These are phyloP conservation scores for Teleogryllus occipitalis DNA, from an alignment of 1,140 invertebrate genomes.

Conservation along the genomic window DNA sequence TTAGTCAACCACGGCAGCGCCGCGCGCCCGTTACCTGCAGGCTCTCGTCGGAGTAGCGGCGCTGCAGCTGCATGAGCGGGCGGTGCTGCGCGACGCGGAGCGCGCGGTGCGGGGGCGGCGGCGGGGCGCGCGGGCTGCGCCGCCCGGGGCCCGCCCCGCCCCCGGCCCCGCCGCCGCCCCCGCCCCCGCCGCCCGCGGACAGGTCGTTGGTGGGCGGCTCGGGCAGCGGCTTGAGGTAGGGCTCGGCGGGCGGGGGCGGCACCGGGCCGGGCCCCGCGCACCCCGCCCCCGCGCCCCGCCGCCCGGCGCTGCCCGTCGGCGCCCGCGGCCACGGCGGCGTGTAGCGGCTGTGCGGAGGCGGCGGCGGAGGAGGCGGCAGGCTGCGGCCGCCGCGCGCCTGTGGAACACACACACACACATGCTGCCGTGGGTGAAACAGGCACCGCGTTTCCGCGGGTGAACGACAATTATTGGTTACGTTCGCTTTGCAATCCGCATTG, in stretches of 20 bases:
- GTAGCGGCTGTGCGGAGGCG: slow-evolving; percentile 39
- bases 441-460: no score
- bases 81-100: slow-evolving; percentile 31
- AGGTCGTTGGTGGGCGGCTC: slow-evolving; percentile 41
- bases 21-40: slow-evolving; percentile 34
- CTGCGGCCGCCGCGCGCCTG: slow-evolving; percentile 29
- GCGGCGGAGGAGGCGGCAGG: slow-evolving; percentile 42
- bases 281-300: slow-evolving; percentile 30
- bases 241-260: slow-evolving; percentile 33
- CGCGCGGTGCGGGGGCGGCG: slow-evolving; percentile 27
- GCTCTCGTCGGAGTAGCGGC: slow-evolving; percentile 56
- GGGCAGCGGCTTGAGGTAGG: slow-evolving; percentile 49
- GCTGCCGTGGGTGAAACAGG: no score
- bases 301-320: slow-evolving; percentile 31
- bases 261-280: slow-evolving; percentile 32
- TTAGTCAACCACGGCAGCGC: no score
- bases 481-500: no score
- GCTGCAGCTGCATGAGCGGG: slow-evolving; percentile 37
- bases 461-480: no score
- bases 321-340: slow-evolving; percentile 46
- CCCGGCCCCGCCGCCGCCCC: slow-evolving; percentile 19
- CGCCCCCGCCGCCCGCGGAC: background rate
- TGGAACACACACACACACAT: background rate
- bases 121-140: slow-evolving; percentile 27
- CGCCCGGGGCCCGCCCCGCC: slow-evolving; percentile 19